phyloP scores from a whole-genome alignment of 2,797 vertebrate species.

The Notamacropus eugenii region DNA sequence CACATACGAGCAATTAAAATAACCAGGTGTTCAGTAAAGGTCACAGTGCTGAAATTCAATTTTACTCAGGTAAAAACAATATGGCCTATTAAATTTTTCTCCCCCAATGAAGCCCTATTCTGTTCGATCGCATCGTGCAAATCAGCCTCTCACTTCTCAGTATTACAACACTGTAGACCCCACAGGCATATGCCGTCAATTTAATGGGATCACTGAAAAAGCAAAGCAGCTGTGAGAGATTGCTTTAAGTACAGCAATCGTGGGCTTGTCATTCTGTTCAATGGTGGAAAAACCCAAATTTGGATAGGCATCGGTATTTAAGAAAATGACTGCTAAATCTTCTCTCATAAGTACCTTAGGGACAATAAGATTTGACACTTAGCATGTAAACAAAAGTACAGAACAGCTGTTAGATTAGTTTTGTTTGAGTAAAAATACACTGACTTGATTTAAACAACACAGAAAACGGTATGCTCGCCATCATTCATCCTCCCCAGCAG shows the following conservation, averaged over 20 bases:
- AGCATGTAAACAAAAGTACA: conserved; percentile 86
- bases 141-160: conserved; percentile 83
- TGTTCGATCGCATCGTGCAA: conserved; percentile 79
- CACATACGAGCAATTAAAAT: conserved; percentile 80
- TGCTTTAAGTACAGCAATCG: conserved; percentile 92
- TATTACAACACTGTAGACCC: conserved; percentile 81
- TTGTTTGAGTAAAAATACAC: conserved; percentile 82
- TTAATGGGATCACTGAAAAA: conserved; percentile 89
- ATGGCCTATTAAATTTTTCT: conserved; percentile 68
- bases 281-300: conserved; percentile 87
- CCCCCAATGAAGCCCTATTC: conserved; percentile 69
- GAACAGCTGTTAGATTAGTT: conserved; percentile 86
- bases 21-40: conserved; percentile 76
- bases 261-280: conserved; percentile 93
- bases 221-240: conserved; percentile 90
- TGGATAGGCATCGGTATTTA: conserved; percentile 92
- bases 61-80: conserved; percentile 75
- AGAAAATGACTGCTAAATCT: conserved; percentile 89
- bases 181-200: conserved; percentile 88
- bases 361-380: conserved; percentile 86
- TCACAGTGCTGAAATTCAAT: conserved; percentile 68
- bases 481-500: conserved; percentile 64
- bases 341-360: conserved; percentile 85
- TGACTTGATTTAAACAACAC: conserved; percentile 63
- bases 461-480: conserved; percentile 48